Evolutionary conservation across 2,797 vertebrate genomes (phyloP).

Genomic region (Muscicapa striata): DNA sequence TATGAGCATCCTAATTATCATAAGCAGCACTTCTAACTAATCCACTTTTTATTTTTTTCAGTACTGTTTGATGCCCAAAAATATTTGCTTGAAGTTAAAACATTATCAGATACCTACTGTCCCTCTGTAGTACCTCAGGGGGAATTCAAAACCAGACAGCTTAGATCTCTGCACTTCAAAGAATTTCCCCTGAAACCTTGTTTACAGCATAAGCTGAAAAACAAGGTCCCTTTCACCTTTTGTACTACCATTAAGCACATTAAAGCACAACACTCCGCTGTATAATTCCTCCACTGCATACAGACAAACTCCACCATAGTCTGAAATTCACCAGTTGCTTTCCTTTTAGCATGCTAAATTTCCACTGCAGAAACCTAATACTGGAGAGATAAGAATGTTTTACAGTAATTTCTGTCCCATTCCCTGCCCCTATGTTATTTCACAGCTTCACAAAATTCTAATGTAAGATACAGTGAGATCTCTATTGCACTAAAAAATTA

Average conservation of each 20-base stretch:
- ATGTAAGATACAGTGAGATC: background rate
- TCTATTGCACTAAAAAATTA: background rate
- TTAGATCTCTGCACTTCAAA: slow-evolving; percentile 80
- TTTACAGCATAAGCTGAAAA: slow-evolving; percentile 74
- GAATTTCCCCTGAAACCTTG: slow-evolving; percentile 74
- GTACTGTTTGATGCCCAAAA: slow-evolving; percentile 68
- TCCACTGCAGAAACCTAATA: slow-evolving; percentile 36
- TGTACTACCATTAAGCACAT: slow-evolving; percentile 68
- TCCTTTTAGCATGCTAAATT: slow-evolving; percentile 61
- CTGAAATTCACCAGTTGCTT: slow-evolving; percentile 50
- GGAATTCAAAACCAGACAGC: slow-evolving; percentile 57
- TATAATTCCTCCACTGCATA: slow-evolving; percentile 50
- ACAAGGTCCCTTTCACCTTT: slow-evolving; percentile 67
- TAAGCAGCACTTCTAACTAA: slow-evolving; percentile 62
- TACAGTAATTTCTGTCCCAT: slow-evolving; percentile 47
- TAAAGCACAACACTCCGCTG: slow-evolving; percentile 60
- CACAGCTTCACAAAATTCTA: background rate
- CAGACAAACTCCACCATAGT: background rate
- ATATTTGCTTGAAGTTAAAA: slow-evolving; percentile 74
- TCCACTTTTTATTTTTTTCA: slow-evolving; percentile 64
- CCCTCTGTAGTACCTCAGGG: slow-evolving; percentile 70
- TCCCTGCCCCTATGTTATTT: background rate
- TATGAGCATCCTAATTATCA: slow-evolving; percentile 37
- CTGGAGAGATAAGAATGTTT: slow-evolving; percentile 24
- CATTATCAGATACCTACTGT: slow-evolving; percentile 71